Evolutionary conservation across 1,140 invertebrate genomes (phyloP).

Genomic region (Dryas iulia): DNA sequence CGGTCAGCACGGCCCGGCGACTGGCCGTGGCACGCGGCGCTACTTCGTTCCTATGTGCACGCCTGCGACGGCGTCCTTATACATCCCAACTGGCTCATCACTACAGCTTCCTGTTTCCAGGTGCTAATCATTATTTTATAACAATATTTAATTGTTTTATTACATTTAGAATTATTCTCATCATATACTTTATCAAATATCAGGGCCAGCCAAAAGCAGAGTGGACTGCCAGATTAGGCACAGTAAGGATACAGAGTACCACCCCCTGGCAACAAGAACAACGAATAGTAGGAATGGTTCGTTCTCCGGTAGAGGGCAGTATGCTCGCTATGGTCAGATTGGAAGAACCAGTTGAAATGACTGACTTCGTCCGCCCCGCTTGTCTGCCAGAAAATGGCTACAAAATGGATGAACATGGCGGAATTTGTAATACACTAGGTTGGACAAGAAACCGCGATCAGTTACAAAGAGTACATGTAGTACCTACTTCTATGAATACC

Average conservation of each 20-base stretch:
- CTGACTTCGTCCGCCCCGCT: conserved; percentile 91
- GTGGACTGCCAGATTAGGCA: conserved; percentile 90
- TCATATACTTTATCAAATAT: too few relatives aligned
- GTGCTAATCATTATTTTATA: conserved; percentile 43
- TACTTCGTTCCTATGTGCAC: conserved; percentile 91
- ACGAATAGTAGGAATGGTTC: conserved; percentile 92
- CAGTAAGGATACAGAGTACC: conserved; percentile 86
- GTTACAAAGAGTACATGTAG: conserved; percentile 88
- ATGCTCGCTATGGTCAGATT: conserved; percentile 90
- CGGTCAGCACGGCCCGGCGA: conserved; percentile 88
- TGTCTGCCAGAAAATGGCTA: conserved; percentile 84
- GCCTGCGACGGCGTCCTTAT: conserved; percentile 92
- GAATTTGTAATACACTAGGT: conserved; percentile 89
- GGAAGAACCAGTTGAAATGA: conserved; percentile 86
- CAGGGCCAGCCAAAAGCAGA: conserved; percentile 90
- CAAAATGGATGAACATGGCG: conserved; percentile 48
- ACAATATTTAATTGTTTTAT: too few relatives aligned
- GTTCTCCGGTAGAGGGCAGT: conserved; percentile 93
- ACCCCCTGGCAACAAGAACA: conserved; percentile 94
- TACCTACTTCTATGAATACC: conserved; percentile 86
- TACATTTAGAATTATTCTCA: too few relatives aligned
- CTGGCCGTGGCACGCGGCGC: conserved; percentile 94
- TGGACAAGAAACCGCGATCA: conserved; percentile 90
- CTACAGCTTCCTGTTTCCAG: conserved; percentile 94
- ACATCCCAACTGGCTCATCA: conserved; percentile 90